A percentile compares a stretch with the other conserved stretches of the same genome.
Evolutionary conservation across 2,888 invertebrate genomes (phyloP).

Genomic region (Brachypalpus laphriformis): DNA sequence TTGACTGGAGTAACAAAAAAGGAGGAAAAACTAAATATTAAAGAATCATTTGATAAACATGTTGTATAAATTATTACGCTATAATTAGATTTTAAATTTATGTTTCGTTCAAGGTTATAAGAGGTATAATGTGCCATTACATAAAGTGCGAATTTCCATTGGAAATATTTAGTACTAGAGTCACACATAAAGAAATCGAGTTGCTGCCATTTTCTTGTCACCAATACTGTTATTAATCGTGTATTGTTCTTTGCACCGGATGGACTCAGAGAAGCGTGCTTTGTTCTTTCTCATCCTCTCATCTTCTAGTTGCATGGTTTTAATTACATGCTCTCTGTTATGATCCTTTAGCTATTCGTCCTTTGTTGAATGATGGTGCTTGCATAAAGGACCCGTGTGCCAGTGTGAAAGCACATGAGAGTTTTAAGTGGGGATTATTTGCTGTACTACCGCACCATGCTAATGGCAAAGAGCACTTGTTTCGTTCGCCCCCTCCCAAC

Average conservation of each 20-base stretch:
- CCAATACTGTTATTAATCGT: background rate
- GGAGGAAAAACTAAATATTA: too few relatives aligned
- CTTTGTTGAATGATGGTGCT: background rate
- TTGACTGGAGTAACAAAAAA: too few relatives aligned
- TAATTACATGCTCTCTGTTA: conserved; percentile 28
- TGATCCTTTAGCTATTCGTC: conserved; percentile 9
- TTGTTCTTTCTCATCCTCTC: background rate
- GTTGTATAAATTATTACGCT: too few relatives aligned
- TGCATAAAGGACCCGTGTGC: background rate
- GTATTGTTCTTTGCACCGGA: background rate
- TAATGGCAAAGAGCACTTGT: background rate
- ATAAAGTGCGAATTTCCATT: too few relatives aligned
- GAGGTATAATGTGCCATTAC: too few relatives aligned
- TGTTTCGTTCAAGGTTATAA: too few relatives aligned
- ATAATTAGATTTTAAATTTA: too few relatives aligned
- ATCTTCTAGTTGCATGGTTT: conserved; percentile 10
- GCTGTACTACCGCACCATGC: background rate
- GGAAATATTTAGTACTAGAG: too few relatives aligned
- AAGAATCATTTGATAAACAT: too few relatives aligned
- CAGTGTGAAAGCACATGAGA: background rate
- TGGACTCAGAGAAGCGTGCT: background rate
- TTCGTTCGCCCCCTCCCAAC: background rate
- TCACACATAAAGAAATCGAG: too few relatives aligned
- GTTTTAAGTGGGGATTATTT: background rate
- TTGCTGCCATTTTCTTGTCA: too few relatives aligned